These are phyloP conservation scores for Acanthosepion lycidas DNA, from an alignment of 2,888 invertebrate species.

Conservation along the genomic window DNA sequence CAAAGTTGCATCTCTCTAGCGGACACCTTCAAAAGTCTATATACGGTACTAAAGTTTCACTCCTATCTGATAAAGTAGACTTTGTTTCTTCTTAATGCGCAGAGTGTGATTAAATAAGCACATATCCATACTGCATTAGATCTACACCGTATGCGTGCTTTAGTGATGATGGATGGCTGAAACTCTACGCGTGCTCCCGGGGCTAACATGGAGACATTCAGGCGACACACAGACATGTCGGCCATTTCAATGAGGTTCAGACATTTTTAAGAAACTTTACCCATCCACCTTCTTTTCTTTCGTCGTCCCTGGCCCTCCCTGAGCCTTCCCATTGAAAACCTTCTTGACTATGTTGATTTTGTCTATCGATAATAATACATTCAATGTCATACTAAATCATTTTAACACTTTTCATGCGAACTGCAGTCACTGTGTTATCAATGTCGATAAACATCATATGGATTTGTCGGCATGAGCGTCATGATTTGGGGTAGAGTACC, in stretches of 20 bases:
- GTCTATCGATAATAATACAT: background rate
- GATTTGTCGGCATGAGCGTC: background rate
- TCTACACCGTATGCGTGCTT: background rate
- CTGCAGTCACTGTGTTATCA: background rate
- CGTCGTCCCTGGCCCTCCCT: background rate
- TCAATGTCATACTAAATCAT: background rate
- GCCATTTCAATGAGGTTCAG: background rate
- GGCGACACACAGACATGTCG: background rate
- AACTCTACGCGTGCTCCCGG: background rate
- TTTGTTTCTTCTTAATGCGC: background rate
- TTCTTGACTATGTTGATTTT: background rate
- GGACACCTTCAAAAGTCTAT: background rate
- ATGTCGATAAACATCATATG: background rate
- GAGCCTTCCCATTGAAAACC: background rate
- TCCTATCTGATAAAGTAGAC: background rate
- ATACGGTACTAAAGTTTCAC: background rate
- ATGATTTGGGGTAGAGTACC: background rate
- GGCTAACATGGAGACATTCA: background rate
- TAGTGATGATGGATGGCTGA: background rate
- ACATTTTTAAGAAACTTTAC: conserved; percentile 4
- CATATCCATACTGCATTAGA: background rate
- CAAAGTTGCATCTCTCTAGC: background rate
- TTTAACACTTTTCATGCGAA: background rate
- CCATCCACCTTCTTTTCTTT: background rate
- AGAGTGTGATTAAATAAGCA: background rate